Conservation (phyloP, 2,797 vertebrate genomes). For the Pterois miles region DNA sequence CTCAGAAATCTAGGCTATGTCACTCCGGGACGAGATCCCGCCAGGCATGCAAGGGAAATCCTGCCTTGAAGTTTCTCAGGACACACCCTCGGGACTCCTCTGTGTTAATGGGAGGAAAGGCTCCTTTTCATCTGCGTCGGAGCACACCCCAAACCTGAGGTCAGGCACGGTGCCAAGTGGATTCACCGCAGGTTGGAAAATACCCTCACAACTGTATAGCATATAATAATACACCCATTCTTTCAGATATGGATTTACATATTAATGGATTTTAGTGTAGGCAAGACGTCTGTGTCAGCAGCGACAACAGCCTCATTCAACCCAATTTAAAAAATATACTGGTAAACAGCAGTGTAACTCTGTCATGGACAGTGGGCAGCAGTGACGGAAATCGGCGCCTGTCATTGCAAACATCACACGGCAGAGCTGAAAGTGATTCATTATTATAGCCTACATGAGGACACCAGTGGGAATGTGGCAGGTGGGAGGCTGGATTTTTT, state of each 20-base stretch:
- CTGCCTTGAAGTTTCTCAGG: slow-evolving; percentile 73
- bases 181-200: slow-evolving; percentile 5
- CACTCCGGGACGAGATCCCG: slow-evolving; percentile 50
- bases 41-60: slow-evolving; percentile 65
- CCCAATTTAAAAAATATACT: background rate
- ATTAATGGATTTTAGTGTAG: slow-evolving; percentile 3
- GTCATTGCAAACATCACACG: slow-evolving; percentile 71
- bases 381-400: slow-evolving; percentile 78
- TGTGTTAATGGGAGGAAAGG: slow-evolving; percentile 34
- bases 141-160: slow-evolving; percentile 30
- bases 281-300: background rate
- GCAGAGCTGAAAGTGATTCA: slow-evolving; percentile 76
- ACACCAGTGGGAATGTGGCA: slow-evolving; percentile 71
- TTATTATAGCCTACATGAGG: slow-evolving; percentile 63
- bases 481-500: slow-evolving; percentile 67
- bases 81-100: slow-evolving; percentile 78
- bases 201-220: background rate
- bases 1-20: background rate
- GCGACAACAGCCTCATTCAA: slow-evolving; percentile 12
- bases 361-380: slow-evolving; percentile 77
- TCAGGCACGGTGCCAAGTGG: background rate
- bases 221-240: background rate
- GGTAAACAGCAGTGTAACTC: slow-evolving; percentile 52
- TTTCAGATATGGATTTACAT: background rate
- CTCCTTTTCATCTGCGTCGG: slow-evolving; percentile 31